Conservation (phyloP, 2,113 vertebrate species). For the Scatophagus argus region DNA sequence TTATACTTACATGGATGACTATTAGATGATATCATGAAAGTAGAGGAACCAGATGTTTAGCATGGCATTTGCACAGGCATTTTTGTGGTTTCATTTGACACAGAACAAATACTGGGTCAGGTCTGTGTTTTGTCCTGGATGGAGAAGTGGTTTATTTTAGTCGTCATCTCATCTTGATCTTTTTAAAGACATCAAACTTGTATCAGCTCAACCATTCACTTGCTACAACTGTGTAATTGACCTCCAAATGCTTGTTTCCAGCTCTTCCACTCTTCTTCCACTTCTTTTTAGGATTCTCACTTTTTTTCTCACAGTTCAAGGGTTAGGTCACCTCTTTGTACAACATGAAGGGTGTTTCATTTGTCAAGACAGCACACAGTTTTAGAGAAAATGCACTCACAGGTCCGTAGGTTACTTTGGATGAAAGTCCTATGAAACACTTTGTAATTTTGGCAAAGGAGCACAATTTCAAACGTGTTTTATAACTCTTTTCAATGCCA, state of each 20-base stretch:
- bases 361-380: slow-evolving; percentile 8
- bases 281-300: not conserved
- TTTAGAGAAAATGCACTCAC: not conserved
- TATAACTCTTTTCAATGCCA: slow-evolving; percentile 4
- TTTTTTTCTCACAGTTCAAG: slow-evolving; percentile 6
- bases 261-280: not conserved
- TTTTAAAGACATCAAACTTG: slow-evolving; percentile 4
- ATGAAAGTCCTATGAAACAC: slow-evolving; percentile 27
- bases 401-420: slow-evolving; percentile 33
- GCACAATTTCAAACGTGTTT: slow-evolving; percentile 14
- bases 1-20: slow-evolving; percentile 38
- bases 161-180: not conserved
- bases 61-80: slow-evolving; percentile 56
- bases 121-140: slow-evolving; percentile 54
- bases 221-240: slow-evolving; percentile 5
- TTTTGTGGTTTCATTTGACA: slow-evolving; percentile 62
- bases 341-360: slow-evolving; percentile 44
- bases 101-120: slow-evolving; percentile 59
- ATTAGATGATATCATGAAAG: slow-evolving; percentile 60
- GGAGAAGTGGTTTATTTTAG: slow-evolving; percentile 38
- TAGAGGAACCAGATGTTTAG: slow-evolving; percentile 54
- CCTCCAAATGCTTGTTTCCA: not conserved
- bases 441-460: slow-evolving; percentile 16
- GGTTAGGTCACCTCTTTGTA: slow-evolving; percentile 11
- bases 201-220: not conserved